Evolutionary conservation across 2,888 invertebrate species (phyloP), one percentile per base, ranked within the genome.

Genomic region (Pandemis cinnamomeana): DNA sequence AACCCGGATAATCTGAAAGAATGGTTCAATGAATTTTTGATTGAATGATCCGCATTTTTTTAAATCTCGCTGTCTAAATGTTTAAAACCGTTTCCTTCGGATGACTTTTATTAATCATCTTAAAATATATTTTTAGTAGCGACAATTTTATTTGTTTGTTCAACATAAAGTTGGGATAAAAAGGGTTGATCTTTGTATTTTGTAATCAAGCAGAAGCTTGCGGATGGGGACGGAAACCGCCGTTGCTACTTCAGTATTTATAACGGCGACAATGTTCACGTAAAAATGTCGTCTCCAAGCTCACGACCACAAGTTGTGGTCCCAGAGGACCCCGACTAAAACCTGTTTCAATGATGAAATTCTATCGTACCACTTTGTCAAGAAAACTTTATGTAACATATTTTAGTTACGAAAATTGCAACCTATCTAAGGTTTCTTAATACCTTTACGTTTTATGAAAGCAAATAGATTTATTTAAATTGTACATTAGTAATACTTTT

Each of bases 1-100:
- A 74, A 83, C 84, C 83, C 80, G 83, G 82, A 83, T 85, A 82
- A 86, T 87, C 86, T 83, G 84, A 82, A 83, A 80, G 84, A 84
- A 87, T 85, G 84, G 83, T 83, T 83, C 83, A 83, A 86, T 87
- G 84, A 85, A 86, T 87, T 83, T 82, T 83, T 85, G 79, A 87
- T 89, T 87, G 82, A 80, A 82, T 81, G 87, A 83, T 84, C 73
- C 76, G 72, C 69, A 62, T 73, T 71, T 67, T 76, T 72, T 46
- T 41, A 46, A 68, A 68, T 48, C 71, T 48, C 27, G 67, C 70
- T 64, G 42, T 62, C 62, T 61, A 72, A 55, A 63, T 46, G 53
- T 53, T 60, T 72, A 15, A 44, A 42, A 27, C 44, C 55, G 44
- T 51, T 73, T 60, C 42, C 55, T 70, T 61, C 42, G 15, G 36